A percentile compares a stretch with the other conserved stretches of the same genome.
These are phyloP conservation scores for Fragum sueziense DNA, from an alignment of 2,888 invertebrate species.

Conservation along the genomic window DNA sequence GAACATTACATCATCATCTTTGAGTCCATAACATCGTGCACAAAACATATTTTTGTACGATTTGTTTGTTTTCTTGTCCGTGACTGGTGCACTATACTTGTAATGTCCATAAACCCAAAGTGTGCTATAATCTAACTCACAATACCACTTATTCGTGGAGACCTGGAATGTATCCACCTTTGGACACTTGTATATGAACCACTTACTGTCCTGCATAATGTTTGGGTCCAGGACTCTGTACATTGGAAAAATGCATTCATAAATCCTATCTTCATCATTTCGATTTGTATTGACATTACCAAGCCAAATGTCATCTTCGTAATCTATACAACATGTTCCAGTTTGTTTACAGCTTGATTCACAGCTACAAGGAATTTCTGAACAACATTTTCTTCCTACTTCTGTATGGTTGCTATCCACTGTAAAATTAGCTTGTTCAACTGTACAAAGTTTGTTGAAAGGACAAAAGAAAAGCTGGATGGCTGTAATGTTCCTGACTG, in stretches of 20 bases:
- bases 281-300: neutral
- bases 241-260: neutral
- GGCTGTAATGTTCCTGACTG: neutral
- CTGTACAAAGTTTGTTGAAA: neutral
- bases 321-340: conserved; percentile 5
- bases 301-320: neutral
- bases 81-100: neutral
- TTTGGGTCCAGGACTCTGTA: neutral
- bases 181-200: neutral
- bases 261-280: neutral
- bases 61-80: neutral
- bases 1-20: conserved; percentile 3
- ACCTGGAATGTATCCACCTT: neutral
- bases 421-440: neutral
- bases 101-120: neutral
- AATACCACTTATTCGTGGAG: neutral
- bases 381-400: neutral
- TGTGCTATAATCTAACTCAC: neutral
- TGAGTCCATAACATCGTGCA: conserved; percentile 13
- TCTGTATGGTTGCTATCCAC: neutral
- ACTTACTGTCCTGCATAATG: neutral
- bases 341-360: neutral
- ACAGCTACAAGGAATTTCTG: neutral
- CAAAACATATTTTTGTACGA: conserved; percentile 16
- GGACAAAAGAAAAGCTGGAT: neutral